A percentile compares a stretch with the other conserved stretches of the same genome.
Conservation (phyloP, 1,140 invertebrate genomes). For the Littorina saxatilis region DNA sequence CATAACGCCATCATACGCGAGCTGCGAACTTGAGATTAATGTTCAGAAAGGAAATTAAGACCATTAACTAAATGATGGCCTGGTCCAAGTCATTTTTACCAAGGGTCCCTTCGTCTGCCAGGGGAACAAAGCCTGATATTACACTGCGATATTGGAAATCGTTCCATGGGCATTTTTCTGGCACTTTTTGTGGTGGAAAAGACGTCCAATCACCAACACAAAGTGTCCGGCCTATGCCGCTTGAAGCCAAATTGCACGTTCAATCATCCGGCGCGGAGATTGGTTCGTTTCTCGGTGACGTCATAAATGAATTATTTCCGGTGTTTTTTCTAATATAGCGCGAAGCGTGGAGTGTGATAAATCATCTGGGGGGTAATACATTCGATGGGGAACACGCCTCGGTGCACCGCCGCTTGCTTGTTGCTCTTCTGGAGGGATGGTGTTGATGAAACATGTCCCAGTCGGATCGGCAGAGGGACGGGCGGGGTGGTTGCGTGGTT, state of each 20-base stretch:
- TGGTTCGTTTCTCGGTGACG: slow-evolving; percentile 12
- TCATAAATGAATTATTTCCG: slow-evolving; percentile 18
- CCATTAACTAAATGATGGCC: not conserved
- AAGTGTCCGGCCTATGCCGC: not conserved
- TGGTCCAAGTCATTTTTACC: not conserved
- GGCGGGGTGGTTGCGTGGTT: too few relatives aligned
- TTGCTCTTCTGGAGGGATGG: not conserved
- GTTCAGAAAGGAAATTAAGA: not conserved
- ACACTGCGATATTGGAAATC: not conserved
- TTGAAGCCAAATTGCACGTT: not conserved
- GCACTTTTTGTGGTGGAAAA: not conserved
- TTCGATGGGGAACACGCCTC: not conserved
- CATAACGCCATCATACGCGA: not conserved
- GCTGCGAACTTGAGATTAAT: slow-evolving; percentile 8
- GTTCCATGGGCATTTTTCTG: too few relatives aligned
- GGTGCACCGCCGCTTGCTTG: not conserved
- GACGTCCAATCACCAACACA: not conserved
- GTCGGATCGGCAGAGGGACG: too few relatives aligned
- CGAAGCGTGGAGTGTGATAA: not conserved
- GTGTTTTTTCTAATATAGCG: not conserved
- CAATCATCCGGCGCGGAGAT: slow-evolving; percentile 11
- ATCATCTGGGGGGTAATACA: not conserved
- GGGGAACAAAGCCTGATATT: not conserved
- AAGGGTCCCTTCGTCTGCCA: not conserved
- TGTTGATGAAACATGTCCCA: not conserved